These are phyloP conservation scores for Martes martes DNA, from an alignment of 2,113 vertebrate species.

Conservation along the genomic window DNA sequence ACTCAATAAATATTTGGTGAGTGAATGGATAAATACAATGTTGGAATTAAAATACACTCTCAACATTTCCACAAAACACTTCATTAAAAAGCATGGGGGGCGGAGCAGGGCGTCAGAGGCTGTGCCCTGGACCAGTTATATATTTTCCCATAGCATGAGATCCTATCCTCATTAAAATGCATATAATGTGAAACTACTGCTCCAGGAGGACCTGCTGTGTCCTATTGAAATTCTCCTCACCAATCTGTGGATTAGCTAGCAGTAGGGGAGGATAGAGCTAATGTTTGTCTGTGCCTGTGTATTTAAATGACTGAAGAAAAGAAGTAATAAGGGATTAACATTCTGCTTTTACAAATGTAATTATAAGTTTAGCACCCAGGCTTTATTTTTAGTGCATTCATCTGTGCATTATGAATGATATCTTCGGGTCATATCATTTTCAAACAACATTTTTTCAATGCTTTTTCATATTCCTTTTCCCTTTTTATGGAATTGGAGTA, in stretches of 20 bases:
- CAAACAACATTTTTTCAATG: not conserved
- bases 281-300: slow-evolving; percentile 25
- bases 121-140: not conserved
- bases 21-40: not conserved
- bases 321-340: not conserved
- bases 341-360: slow-evolving; percentile 44
- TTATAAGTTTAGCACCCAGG: slow-evolving; percentile 41
- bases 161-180: slow-evolving; percentile 51
- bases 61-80: not conserved
- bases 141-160: slow-evolving; percentile 8
- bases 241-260: slow-evolving; percentile 15
- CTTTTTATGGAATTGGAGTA: slow-evolving; percentile 28
- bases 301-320: slow-evolving; percentile 51
- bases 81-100: not conserved
- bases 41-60: slow-evolving; percentile 27
- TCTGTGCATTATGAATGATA: slow-evolving; percentile 25
- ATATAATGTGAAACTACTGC: not conserved
- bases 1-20: slow-evolving; percentile 17
- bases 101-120: not conserved
- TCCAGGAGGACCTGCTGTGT: not conserved
- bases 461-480: slow-evolving; percentile 40
- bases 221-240: slow-evolving; percentile 37
- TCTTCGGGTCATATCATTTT: not conserved
- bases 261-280: not conserved
- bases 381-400: slow-evolving; percentile 38